Conservation (phyloP, 2,888 invertebrate genomes). For the Quadroppia sp. region DNA sequence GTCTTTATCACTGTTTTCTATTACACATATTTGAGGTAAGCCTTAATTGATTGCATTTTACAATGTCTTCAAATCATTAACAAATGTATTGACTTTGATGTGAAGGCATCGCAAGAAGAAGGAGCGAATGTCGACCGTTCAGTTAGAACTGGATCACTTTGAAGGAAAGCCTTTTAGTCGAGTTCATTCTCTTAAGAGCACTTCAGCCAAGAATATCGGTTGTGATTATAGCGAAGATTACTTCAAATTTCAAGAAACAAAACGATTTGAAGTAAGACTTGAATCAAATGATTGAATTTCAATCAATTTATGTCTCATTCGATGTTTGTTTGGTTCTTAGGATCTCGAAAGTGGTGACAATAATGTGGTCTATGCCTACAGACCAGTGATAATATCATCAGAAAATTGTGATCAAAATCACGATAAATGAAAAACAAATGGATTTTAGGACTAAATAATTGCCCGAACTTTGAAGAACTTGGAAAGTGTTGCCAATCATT, state of each 20-base stretch:
- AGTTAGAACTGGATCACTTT: conserved; percentile 4
- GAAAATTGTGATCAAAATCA: conserved; percentile 31
- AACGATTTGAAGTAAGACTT: conserved; percentile 4
- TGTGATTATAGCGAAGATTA: not conserved
- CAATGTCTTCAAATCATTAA: not conserved
- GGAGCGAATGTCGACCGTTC: not conserved
- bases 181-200: not conserved
- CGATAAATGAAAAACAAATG: not conserved
- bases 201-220: not conserved
- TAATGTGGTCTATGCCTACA: not conserved
- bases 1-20: conserved; percentile 51
- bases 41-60: not conserved
- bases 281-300: not conserved
- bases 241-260: not conserved
- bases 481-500: conserved; percentile 27
- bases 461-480: not conserved
- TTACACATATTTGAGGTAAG: conserved; percentile 47
- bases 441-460: not conserved
- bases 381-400: not conserved
- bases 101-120: conserved; percentile 25
- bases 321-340: not conserved
- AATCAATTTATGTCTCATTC: not conserved
- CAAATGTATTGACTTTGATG: not conserved
- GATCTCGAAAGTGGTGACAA: conserved; percentile 30
- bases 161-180: conserved; percentile 9